Evolutionary conservation across 2,113 vertebrate genomes (phyloP), one percentile per base, ranked within the genome.

Genomic region (Syngnathus typhle): DNA sequence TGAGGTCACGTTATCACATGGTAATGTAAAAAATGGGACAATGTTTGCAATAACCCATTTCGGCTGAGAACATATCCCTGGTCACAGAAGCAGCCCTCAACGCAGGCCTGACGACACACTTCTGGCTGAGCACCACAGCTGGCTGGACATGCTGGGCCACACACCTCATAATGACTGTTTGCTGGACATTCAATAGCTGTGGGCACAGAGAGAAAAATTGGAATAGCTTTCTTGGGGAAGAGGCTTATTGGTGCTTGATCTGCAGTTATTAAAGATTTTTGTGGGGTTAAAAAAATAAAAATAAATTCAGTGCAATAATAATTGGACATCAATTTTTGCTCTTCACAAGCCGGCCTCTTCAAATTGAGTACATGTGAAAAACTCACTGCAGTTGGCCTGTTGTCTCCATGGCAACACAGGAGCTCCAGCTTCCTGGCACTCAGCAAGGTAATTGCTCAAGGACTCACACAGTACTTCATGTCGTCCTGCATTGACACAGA

Each of bases 11-110:
- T 13, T 16, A 36, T 16, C 27, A 58, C 1, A 58, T 36, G 12
- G 2, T 6, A 1, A 55, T 58, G 27, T 12, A 18, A 2, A n/a
- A 23, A 61, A 61, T 1, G 9, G 13, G 2, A 9, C 32, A 37
- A 9, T 60, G 4, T 61, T 61, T 23, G 21, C 13, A 69, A 58
- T 66, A 0, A 77, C 75, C 52, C n/a, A 32, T 38, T 21, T 64
- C 75, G 67, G 59, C 70, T 77, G 16, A 2, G 52, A 19, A 77
- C 65, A 3, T 64, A 77, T 77, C 75, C 75, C 0, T 1, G 7
- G 16, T 77, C 75, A 70, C 75, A 77, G 64, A 73, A 64, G 3
- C 75, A 77, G 51, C 75, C 75, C 16, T 73, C 70, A 23, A 59
- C 63, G 44, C 75, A 77, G 5, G 7, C 5, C 2, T 39, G 3